phyloP scores from a whole-genome alignment of 2,888 invertebrate species.

The Gryllus longicercus region DNA sequence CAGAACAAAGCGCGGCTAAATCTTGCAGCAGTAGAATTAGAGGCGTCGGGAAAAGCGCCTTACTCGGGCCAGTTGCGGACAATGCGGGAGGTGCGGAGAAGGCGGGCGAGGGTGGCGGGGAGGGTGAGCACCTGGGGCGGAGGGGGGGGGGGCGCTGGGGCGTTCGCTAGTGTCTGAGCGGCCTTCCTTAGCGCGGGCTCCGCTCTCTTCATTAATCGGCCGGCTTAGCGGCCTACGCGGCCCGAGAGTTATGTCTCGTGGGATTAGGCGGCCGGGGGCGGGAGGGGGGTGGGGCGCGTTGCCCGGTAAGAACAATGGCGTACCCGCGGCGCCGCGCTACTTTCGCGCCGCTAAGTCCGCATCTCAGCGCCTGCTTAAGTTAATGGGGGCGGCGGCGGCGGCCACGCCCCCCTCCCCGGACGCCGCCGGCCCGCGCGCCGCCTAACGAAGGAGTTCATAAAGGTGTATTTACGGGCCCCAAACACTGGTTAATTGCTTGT shows the following conservation, averaged over 20 bases:
- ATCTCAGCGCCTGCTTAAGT: background rate
- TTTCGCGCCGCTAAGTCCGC: conserved; percentile 17
- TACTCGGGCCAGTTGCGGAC: background rate
- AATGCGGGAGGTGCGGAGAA: background rate
- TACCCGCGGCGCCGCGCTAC: background rate
- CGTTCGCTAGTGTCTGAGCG: background rate
- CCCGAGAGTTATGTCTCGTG: background rate
- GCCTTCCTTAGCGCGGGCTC: background rate
- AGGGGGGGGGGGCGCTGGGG: background rate
- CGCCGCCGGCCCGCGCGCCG: background rate
- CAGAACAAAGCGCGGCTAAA: background rate
- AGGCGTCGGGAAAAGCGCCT: conserved; percentile 2
- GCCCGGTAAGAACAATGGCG: conserved; percentile 4
- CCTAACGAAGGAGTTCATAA: background rate
- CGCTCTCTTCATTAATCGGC: background rate
- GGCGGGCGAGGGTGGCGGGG: background rate
- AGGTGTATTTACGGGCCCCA: conserved; percentile 12
- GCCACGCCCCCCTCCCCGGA: background rate
- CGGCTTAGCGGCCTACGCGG: background rate
- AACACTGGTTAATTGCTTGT: conserved; percentile 17
- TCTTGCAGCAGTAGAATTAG: background rate
- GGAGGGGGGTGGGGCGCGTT: too few species aligned
- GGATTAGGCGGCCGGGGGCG: background rate
- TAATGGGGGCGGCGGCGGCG: background rate
- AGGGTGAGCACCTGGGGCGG: background rate